These are phyloP conservation scores for Hyperoplus lanceolatus DNA, from an alignment of 2,797 vertebrate species.

Conservation along the genomic window DNA sequence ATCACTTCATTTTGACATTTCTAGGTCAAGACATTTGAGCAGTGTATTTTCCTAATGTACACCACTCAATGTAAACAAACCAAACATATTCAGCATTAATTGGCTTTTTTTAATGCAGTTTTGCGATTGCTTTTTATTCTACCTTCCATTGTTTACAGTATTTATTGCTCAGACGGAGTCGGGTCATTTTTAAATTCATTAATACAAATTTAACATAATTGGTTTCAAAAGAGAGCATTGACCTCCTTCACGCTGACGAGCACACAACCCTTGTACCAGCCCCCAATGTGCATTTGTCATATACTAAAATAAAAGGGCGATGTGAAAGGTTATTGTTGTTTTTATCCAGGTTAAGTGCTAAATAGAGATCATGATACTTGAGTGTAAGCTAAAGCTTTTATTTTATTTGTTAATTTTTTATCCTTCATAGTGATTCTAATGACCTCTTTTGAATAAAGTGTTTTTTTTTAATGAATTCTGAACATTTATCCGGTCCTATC, in stretches of 20 bases:
- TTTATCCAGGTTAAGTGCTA: constrained; percentile 46
- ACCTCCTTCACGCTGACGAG: constrained; percentile 68
- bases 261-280: constrained; percentile 77
- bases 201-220: constrained; percentile 33
- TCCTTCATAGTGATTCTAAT: constrained; percentile 38
- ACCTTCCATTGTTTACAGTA: constrained; percentile 21
- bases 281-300: constrained; percentile 31
- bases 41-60: constrained; percentile 75
- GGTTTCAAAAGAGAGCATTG: constrained; percentile 32
- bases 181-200: constrained; percentile 56
- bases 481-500: not conserved
- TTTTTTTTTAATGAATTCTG: constrained; percentile 51
- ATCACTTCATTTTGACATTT: constrained; percentile 26
- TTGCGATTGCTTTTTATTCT: constrained; percentile 15
- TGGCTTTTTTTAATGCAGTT: constrained; percentile 30
- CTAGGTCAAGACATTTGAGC: constrained; percentile 38
- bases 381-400: constrained; percentile 39
- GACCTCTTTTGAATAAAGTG: constrained; percentile 38
- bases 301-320: constrained; percentile 50
- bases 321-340: constrained; percentile 40
- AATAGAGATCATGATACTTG: constrained; percentile 38
- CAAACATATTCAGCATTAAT: constrained; percentile 45
- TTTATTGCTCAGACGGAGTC: constrained; percentile 30
- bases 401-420: constrained; percentile 32
- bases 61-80: constrained; percentile 42